Percentiles rank a stretch among this genome's conserved stretches.
Evolutionary conservation across 1,140 invertebrate species (phyloP).

Genomic region (Myzus persicae): DNA sequence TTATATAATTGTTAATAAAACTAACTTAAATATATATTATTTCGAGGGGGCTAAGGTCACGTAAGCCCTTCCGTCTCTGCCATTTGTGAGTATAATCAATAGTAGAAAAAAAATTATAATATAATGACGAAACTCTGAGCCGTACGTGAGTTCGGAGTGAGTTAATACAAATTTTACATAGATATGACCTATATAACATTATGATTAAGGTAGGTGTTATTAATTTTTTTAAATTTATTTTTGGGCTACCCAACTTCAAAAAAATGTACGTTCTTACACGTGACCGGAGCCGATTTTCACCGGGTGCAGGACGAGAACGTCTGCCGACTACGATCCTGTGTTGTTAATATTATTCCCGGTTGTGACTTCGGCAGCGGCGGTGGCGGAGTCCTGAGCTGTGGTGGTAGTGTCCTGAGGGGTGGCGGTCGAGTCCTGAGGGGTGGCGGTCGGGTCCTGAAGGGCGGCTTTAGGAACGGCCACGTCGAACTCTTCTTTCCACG

Average conservation of each 20-base stretch:
- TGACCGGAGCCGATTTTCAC: neutral
- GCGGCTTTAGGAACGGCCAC: neutral
- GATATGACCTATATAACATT: neutral
- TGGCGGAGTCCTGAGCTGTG: neutral
- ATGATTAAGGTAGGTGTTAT: neutral
- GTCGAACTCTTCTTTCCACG: slow-evolving; percentile 40
- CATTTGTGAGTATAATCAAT: neutral
- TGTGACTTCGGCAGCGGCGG: neutral
- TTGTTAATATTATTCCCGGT: neutral
- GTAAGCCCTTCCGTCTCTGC: no score
- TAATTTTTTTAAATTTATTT: neutral
- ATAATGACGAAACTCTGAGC: neutral
- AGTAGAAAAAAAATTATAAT: neutral
- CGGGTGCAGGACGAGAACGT: neutral
- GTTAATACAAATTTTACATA: neutral
- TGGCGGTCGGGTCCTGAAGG: neutral
- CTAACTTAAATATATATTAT: neutral
- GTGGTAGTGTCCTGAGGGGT: no score
- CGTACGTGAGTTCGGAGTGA: neutral
- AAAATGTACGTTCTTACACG: neutral
- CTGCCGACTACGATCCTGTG: neutral
- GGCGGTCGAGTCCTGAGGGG: no score
- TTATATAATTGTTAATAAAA: no score
- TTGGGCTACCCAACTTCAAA: neutral
- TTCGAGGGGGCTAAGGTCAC: neutral